Percentiles rank a stretch among this genome's conserved stretches.
Evolutionary conservation across 1,140 invertebrate species (phyloP).

Genomic region (Drosophila funebris): DNA sequence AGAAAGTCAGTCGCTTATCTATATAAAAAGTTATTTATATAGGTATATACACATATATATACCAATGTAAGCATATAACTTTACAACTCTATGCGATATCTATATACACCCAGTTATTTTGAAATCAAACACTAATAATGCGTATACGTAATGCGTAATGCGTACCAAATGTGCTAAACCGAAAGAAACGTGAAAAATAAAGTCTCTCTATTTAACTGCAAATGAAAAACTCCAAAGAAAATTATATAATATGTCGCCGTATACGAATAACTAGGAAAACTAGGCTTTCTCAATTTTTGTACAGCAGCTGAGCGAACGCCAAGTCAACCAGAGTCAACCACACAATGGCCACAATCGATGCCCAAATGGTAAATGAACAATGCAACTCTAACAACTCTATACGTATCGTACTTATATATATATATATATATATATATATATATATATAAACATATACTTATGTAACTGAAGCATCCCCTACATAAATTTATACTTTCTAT

Average conservation of each 20-base stretch:
- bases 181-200: constrained; percentile 71
- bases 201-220: constrained; percentile 83
- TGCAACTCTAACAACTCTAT: constrained; percentile 15
- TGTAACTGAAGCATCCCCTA: constrained; percentile 45
- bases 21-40: constrained; percentile 44
- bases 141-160: constrained; percentile 39
- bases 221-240: constrained; percentile 33
- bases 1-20: constrained; percentile 38
- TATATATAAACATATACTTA: neutral
- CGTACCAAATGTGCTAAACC: constrained; percentile 56
- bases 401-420: constrained; percentile 13
- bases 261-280: neutral
- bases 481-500: constrained; percentile 21
- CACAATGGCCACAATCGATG: constrained; percentile 10
- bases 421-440: constrained; percentile 13
- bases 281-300: constrained; percentile 26
- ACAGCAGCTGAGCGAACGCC: constrained; percentile 31
- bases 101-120: constrained; percentile 65
- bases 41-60: constrained; percentile 38
- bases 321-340: constrained; percentile 6
- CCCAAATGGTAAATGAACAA: constrained; percentile 71
- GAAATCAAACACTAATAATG: constrained; percentile 32
- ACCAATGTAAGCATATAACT: constrained; percentile 51
- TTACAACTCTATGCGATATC: constrained; percentile 54
- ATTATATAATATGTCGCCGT: neutral